A percentile compares a stretch with the other conserved stretches of the same genome.
These are phyloP conservation scores for Parotia lawesii DNA, from an alignment of 2,113 vertebrate genomes.

Conservation along the genomic window DNA sequence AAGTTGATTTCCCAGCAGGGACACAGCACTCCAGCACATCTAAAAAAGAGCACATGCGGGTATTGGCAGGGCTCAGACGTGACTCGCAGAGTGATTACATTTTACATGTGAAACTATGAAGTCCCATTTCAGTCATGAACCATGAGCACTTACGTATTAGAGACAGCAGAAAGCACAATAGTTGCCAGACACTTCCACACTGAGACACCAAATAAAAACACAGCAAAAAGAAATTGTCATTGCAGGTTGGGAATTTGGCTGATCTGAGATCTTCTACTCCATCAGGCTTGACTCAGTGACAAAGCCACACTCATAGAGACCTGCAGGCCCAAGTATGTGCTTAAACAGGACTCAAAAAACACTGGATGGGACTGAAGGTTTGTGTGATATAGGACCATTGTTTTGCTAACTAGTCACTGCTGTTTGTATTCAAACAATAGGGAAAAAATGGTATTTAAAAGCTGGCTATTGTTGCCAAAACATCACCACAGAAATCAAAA, in stretches of 20 bases:
- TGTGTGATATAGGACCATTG: not conserved
- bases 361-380: not conserved
- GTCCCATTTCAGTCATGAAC: not conserved
- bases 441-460: not conserved
- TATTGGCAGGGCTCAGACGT: not conserved
- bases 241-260: not conserved
- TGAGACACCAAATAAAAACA: not conserved
- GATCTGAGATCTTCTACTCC: not conserved
- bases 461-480: not conserved
- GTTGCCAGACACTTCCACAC: not conserved
- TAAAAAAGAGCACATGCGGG: not conserved
- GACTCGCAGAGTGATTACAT: not conserved
- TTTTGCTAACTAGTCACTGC: constrained; percentile 23
- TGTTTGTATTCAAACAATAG: not conserved
- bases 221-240: not conserved
- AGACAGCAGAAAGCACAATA: not conserved
- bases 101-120: not conserved
- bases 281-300: not conserved
- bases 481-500: not conserved
- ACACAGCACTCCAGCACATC: not conserved
- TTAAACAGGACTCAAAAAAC: not conserved
- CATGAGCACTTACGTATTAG: not conserved
- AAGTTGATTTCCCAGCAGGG: not conserved
- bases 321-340: not conserved
- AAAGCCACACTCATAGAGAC: not conserved